These are phyloP conservation scores for Dromius quadrimaculatus DNA, from an alignment of 2,888 invertebrate genomes.

Conservation along the genomic window DNA sequence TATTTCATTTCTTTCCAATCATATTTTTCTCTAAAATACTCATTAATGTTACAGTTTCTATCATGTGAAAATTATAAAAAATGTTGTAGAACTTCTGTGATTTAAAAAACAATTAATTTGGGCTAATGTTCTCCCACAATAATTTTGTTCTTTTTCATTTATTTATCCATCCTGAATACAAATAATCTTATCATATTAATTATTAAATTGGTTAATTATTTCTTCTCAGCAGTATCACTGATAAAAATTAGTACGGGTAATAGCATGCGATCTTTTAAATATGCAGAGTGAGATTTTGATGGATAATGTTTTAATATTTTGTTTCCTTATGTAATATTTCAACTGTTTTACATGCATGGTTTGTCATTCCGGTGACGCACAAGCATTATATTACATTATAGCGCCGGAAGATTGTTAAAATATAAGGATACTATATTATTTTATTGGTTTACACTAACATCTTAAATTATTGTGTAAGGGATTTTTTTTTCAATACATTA, in stretches of 20 bases:
- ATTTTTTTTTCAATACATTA: no score
- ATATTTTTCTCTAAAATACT: no score
- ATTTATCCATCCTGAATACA: not conserved
- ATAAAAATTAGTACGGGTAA: conserved; percentile 11
- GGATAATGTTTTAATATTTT: not conserved
- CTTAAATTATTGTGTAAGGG: no score
- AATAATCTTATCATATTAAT: conserved; percentile 14
- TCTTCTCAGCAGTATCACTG: not conserved
- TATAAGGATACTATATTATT: no score
- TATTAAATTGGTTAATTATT: conserved; percentile 11
- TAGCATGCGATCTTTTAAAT: conserved; percentile 6
- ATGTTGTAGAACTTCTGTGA: no score
- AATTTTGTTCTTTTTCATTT: not conserved
- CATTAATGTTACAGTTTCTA: no score
- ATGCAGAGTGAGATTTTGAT: not conserved
- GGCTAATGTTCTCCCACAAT: not conserved
- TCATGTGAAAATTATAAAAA: not conserved
- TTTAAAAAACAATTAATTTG: not conserved
- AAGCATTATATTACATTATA: no score
- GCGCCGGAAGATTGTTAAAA: no score
- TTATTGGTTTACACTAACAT: no score
- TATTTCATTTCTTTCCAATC: no score
- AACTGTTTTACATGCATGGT: conserved; percentile 6
- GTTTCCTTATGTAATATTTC: conserved; percentile 8
- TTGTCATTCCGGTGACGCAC: conserved; percentile 1